These are phyloP conservation scores for Philaethria dido DNA, from an alignment of 2,888 invertebrate species.

Conservation along the genomic window DNA sequence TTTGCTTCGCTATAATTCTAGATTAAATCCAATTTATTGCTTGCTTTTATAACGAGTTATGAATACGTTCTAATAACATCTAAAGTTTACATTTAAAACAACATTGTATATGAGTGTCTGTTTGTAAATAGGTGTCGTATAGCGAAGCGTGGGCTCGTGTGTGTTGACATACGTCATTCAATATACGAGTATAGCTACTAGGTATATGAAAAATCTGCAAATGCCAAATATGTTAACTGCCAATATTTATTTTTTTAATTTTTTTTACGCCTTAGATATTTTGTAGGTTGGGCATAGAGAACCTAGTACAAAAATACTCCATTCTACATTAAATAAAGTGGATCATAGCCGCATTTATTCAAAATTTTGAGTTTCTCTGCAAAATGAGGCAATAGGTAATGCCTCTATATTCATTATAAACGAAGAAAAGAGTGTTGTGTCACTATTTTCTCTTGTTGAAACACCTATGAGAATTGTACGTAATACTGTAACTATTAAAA, in stretches of 20 bases:
- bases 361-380: too few species aligned
- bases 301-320: neutral
- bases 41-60: slow-evolving; percentile 29
- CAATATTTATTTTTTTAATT: neutral
- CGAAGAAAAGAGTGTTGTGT: neutral
- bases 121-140: slow-evolving; percentile 66
- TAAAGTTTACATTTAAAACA: slow-evolving; percentile 48
- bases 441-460: neutral
- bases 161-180: slow-evolving; percentile 27
- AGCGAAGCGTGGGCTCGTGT: slow-evolving; percentile 62
- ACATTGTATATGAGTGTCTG: slow-evolving; percentile 52
- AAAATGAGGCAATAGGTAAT: too few species aligned
- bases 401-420: too few species aligned
- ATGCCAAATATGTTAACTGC: neutral
- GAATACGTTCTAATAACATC: slow-evolving; percentile 55
- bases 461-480: neutral
- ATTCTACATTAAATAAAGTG: neutral
- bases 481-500: neutral
- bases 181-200: neutral
- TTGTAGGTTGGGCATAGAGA: neutral
- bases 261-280: neutral
- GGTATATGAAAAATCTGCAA: neutral
- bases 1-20: slow-evolving; percentile 6
- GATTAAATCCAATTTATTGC: slow-evolving; percentile 23
- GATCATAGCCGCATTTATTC: too few species aligned